phyloP scores from a whole-genome alignment of 2,797 vertebrate genomes.

The Clarias platycephalus region DNA sequence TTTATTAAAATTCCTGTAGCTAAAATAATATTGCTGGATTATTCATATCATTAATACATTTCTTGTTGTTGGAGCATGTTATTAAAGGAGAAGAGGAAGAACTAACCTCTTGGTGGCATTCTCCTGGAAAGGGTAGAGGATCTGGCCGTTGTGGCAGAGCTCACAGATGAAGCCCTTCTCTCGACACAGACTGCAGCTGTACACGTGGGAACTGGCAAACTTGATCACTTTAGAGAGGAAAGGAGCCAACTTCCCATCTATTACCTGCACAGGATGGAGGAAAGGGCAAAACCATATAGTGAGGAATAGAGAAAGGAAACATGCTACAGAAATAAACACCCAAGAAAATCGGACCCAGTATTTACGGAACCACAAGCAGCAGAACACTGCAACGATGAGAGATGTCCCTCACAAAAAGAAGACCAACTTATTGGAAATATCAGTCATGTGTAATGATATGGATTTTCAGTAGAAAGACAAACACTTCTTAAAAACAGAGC shows the following conservation, averaged over 20 bases:
- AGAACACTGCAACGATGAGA: not conserved
- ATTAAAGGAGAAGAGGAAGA: not conserved
- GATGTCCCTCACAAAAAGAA: not conserved
- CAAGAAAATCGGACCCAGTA: not conserved
- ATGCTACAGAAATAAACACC: not conserved
- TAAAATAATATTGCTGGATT: not conserved
- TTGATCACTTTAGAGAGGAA: slow-evolving; percentile 97
- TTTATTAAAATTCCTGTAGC: not conserved
- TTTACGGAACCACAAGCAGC: not conserved
- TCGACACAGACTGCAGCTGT: slow-evolving; percentile 94
- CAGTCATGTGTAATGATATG: slow-evolving; percentile 10
- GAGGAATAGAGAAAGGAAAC: slow-evolving; percentile 13
- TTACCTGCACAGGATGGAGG: slow-evolving; percentile 77
- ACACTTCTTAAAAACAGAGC: slow-evolving; percentile 30
- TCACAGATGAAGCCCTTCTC: slow-evolving; percentile 99
- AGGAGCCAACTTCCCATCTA: slow-evolving; percentile 94
- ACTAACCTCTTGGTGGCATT: slow-evolving; percentile 89
- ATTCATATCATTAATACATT: not conserved
- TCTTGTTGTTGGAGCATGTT: not conserved
- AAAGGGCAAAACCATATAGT: not conserved
- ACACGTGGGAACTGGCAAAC: slow-evolving; percentile 94
- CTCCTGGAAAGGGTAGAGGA: slow-evolving; percentile 98
- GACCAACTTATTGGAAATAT: slow-evolving; percentile 8
- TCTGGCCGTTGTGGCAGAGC: slow-evolving; percentile 92
- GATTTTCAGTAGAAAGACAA: slow-evolving; percentile 30